These are phyloP conservation scores for Phyllotreta cruciferae DNA, from an alignment of 2,888 invertebrate species.

Conservation along the genomic window DNA sequence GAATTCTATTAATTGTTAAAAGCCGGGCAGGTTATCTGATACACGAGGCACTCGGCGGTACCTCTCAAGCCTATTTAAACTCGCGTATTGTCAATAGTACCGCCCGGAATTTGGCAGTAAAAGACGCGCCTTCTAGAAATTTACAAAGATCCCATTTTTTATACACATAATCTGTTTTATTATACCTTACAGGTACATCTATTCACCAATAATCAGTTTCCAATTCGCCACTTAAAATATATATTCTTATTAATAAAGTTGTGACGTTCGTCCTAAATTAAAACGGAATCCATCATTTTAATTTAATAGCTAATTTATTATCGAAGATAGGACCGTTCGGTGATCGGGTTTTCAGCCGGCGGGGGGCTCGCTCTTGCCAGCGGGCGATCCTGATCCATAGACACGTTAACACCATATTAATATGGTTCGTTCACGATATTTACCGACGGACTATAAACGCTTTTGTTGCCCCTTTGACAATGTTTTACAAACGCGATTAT, in stretches of 20 bases:
- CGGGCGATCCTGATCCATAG: conserved; percentile 53
- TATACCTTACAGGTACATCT: neutral
- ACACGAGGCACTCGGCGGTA: conserved; percentile 38
- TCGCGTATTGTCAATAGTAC: conserved; percentile 34
- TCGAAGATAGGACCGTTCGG: conserved; percentile 38
- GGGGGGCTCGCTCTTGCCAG: conserved; percentile 44
- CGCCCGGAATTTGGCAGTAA: conserved; percentile 21
- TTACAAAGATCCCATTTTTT: neutral
- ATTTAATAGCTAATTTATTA: conserved; percentile 24
- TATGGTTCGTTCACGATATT: conserved; percentile 49
- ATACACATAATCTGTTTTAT: neutral
- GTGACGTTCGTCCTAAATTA: conserved; percentile 21
- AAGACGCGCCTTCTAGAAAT: conserved; percentile 15
- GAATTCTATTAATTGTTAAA: conserved; percentile 47
- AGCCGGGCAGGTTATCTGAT: conserved; percentile 46
- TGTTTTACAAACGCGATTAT: neutral
- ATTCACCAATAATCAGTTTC: neutral
- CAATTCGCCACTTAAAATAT: conserved; percentile 6
- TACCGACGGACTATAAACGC: conserved; percentile 30
- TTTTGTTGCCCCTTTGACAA: conserved; percentile 1
- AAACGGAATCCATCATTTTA: conserved; percentile 25
- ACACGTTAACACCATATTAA: conserved; percentile 55
- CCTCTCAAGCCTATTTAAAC: conserved; percentile 40
- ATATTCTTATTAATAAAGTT: conserved; percentile 23
- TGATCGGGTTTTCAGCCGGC: conserved; percentile 36